Evolutionary conservation across 1,140 invertebrate genomes (phyloP), one percentile per base, ranked within the genome.

Genomic region (Pachypeltis micranthus): DNA sequence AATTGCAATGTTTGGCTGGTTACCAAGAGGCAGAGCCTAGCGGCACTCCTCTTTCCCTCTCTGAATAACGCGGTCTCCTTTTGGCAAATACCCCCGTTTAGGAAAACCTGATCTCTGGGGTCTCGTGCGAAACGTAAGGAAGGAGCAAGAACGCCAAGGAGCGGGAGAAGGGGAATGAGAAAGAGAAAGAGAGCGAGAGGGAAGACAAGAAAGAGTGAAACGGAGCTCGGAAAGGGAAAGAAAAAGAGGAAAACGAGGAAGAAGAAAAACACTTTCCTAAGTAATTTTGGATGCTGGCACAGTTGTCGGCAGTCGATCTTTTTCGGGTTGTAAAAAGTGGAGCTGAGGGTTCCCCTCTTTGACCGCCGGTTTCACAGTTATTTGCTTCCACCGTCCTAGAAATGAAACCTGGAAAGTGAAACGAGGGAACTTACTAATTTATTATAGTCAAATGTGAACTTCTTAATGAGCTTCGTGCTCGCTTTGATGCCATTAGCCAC

Each of bases 1-100:
- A 51, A 51, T 51, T 51, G 47, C 47, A 51, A 21, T 51, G 47
- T 51, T 51, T 51, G 47, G 47, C 47, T 16, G 3, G 21, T 14
- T 51, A 4, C 47, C 47, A 51, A 21, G 4, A 51, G 4, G 12
- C 10, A 51, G 47, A 21, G 19, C n/a, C n/a, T n/a, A n/a, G n/a
- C n/a, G n/a, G n/a, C n/a, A n/a, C n/a, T n/a, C 34, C 34, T 7
- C n/a, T 39, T n/a, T 21, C 10, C 47, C 23, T 14, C 47, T 51
- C 47, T 51, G 23, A 51, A 51, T 51, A 51, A 7, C 47, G 47
- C 23, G 23, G 47, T 51, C 47, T 21, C 47, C 47, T 51, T 51
- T 51, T 51, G 47, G 47, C 47, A 51, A 51, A 51, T 51, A 51
- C 47, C 12, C 10, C 47, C 47, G 7, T 21, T 21, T n/a, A n/a